A percentile compares a stretch with the other conserved stretches of the same genome.
phyloP scores from a whole-genome alignment of 2,797 vertebrate species.

The Orientallactaga sibirica region DNA sequence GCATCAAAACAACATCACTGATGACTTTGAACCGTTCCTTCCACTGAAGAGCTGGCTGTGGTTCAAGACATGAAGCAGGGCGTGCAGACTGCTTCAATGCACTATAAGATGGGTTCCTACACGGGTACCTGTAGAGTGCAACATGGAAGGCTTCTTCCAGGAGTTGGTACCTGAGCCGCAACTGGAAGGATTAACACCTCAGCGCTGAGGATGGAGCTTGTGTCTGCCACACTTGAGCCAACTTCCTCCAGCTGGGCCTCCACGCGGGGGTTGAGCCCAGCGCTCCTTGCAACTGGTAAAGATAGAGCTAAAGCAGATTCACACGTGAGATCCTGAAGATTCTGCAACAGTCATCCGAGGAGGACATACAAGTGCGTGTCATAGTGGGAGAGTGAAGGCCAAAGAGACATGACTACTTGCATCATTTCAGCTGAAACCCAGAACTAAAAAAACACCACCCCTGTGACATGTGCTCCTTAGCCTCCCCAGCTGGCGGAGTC shows the following conservation, averaged over 20 bases:
- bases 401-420: background rate
- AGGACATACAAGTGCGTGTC: too few species aligned
- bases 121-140: background rate
- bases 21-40: background rate
- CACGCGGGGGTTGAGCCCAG: background rate
- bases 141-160: background rate
- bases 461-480: too few species aligned
- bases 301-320: background rate
- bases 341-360: background rate
- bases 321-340: rapidly evolving
- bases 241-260: background rate
- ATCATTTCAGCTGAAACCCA: too few species aligned
- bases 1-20: background rate
- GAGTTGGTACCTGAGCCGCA: rapidly evolving
- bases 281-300: rapidly evolving
- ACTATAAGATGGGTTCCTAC: rapidly evolving
- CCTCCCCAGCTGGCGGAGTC: too few species aligned
- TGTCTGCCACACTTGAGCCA: background rate
- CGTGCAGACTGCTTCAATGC: rapidly evolving
- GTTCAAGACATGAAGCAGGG: background rate
- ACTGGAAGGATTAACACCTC: background rate
- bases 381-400: background rate
- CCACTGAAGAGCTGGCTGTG: background rate
- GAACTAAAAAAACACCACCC: too few species aligned
- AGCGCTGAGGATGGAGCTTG: rapidly evolving